These are phyloP conservation scores for Anoplopoma fimbria DNA, from an alignment of 2,113 vertebrate genomes.

Conservation along the genomic window DNA sequence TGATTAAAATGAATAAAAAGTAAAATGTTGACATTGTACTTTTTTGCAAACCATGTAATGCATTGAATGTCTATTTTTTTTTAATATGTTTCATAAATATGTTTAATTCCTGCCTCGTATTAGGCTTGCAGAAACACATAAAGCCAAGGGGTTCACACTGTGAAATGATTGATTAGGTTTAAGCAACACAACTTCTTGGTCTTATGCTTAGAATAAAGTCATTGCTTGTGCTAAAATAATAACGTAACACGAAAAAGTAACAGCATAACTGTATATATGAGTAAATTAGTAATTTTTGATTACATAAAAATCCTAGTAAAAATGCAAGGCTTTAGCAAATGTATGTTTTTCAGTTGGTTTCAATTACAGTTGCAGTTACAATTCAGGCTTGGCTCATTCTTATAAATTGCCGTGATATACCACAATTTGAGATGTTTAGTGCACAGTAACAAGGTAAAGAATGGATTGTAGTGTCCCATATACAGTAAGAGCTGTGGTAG, in stretches of 20 bases:
- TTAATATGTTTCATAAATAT: too few relatives aligned
- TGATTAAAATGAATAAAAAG: neutral
- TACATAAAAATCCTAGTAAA: neutral
- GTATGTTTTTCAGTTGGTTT: neutral
- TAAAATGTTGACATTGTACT: too few relatives aligned
- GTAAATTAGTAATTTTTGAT: neutral
- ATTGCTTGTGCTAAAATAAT: too few relatives aligned
- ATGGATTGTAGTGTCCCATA: neutral
- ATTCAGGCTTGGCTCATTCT: neutral
- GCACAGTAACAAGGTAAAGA: neutral
- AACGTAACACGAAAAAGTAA: too few relatives aligned
- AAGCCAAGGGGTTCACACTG: too few relatives aligned
- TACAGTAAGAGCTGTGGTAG: neutral
- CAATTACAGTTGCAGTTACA: neutral
- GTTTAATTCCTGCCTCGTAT: too few relatives aligned
- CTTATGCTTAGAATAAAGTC: too few relatives aligned
- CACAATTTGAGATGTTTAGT: neutral
- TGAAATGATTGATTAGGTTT: too few relatives aligned
- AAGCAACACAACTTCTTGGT: too few relatives aligned
- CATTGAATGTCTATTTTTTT: too few relatives aligned
- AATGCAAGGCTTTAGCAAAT: neutral
- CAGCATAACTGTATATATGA: neutral
- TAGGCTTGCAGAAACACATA: too few relatives aligned
- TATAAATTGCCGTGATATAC: neutral
- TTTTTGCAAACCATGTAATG: too few relatives aligned